Conservation (phyloP, 2,113 vertebrate genomes). For the Cyprinodon brontotheroides region DNA sequence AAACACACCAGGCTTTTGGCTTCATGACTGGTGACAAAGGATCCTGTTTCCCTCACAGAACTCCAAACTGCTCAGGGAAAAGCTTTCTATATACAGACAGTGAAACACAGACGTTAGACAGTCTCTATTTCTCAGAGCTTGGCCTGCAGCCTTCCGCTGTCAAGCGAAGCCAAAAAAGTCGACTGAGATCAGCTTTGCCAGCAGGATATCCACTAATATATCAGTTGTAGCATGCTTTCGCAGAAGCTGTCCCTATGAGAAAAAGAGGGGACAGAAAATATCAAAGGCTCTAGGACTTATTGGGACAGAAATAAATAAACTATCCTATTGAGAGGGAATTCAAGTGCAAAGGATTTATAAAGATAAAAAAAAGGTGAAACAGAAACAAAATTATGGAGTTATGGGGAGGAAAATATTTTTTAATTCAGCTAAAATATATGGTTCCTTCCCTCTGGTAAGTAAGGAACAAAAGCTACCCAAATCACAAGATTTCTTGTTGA, state of each 20-base stretch:
- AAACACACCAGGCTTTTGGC: constrained; percentile 43
- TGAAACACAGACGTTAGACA: constrained; percentile 50
- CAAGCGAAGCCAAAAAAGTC: constrained; percentile 55
- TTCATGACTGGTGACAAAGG: constrained; percentile 38
- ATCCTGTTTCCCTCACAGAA: constrained; percentile 76
- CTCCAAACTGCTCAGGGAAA: constrained; percentile 72
- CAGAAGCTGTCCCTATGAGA: constrained; percentile 37
- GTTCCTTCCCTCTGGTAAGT: no score
- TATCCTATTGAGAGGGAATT: background rate
- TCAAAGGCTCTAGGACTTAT: background rate
- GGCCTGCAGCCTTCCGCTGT: constrained; percentile 36
- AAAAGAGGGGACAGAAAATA: constrained; percentile 23
- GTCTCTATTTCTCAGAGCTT: constrained; percentile 21
- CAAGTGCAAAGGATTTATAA: no score
- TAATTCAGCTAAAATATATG: no score
- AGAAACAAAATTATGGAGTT: no score
- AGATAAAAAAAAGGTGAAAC: no score
- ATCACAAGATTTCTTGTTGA: no score
- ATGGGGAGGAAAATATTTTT: no score
- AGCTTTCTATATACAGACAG: constrained; percentile 72
- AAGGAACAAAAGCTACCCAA: no score
- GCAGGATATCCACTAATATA: constrained; percentile 13
- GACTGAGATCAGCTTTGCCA: constrained; percentile 19
- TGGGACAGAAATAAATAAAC: background rate
- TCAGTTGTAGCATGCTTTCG: constrained; percentile 40